Evolutionary conservation across 2,797 vertebrate species (phyloP).

Genomic region (Nannoperca australis): DNA sequence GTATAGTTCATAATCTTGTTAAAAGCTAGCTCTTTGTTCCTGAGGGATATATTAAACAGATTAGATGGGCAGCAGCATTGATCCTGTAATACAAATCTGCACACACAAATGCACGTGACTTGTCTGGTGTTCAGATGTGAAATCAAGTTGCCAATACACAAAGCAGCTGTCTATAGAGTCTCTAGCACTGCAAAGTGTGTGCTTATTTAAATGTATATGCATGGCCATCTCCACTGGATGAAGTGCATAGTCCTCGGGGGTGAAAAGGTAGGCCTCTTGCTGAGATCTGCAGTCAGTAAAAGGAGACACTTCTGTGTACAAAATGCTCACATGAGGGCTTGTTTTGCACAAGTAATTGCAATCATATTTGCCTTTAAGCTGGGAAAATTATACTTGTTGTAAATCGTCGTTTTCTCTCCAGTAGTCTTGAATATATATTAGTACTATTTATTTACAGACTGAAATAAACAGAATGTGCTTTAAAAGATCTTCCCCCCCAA

Average conservation of each 20-base stretch:
- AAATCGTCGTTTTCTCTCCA: background rate
- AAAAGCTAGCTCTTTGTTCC: constrained; percentile 59
- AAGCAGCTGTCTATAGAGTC: background rate
- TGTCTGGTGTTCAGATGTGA: constrained; percentile 15
- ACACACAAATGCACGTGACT: constrained; percentile 23
- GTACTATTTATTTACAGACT: no score
- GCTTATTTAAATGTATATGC: constrained; percentile 16
- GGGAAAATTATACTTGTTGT: background rate
- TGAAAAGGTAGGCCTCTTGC: background rate
- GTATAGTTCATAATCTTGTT: constrained; percentile 59
- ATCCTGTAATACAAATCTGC: constrained; percentile 43
- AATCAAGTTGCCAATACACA: constrained; percentile 14
- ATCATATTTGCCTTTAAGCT: background rate
- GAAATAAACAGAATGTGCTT: constrained; percentile 26
- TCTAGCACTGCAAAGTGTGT: constrained; percentile 5
- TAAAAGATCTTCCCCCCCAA: background rate
- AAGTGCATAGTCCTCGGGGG: background rate
- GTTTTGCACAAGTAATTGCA: background rate
- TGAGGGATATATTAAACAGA: constrained; percentile 50
- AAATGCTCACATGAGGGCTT: background rate
- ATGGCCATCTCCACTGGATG: constrained; percentile 1
- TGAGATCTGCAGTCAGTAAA: constrained; percentile 7
- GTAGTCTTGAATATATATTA: no score
- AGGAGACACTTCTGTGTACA: background rate
- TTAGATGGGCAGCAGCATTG: constrained; percentile 47